Percentiles rank a stretch among this genome's conserved stretches.
Conservation (phyloP, 2,888 invertebrate species). For the Drosophila paucipuncta region DNA sequence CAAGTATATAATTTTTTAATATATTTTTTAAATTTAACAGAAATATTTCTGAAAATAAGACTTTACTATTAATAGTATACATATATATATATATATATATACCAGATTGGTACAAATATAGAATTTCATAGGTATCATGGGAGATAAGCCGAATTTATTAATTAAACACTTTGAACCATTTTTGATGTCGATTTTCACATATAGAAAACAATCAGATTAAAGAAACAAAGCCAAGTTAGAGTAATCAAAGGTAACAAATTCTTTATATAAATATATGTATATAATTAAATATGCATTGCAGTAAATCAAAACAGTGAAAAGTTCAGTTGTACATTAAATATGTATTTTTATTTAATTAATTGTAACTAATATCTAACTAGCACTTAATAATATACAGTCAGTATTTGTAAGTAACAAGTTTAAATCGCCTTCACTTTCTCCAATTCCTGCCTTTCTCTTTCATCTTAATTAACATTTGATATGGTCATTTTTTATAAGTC, state of each 20-base stretch:
- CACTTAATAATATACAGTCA: conserved; percentile 4
- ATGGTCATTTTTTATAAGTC: conserved; percentile 12
- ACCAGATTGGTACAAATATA: not conserved
- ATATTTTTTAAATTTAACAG: no score
- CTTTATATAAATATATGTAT: not conserved
- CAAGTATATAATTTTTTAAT: no score
- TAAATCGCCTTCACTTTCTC: conserved; percentile 38
- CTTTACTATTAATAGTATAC: not conserved
- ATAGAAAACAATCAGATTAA: not conserved
- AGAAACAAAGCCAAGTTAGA: not conserved
- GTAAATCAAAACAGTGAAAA: not conserved
- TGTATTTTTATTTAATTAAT: conserved; percentile 17
- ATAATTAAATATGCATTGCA: not conserved
- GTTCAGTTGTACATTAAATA: not conserved
- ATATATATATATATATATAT: not conserved
- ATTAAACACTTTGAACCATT: not conserved
- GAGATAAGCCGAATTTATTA: not conserved
- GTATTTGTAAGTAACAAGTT: conserved; percentile 10
- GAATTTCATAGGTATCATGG: not conserved
- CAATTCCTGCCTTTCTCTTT: conserved; percentile 41
- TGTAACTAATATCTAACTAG: not conserved
- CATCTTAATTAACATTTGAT: conserved; percentile 32
- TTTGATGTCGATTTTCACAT: not conserved
- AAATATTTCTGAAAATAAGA: not conserved
- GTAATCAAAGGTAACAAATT: not conserved